phyloP scores from a whole-genome alignment of 2,113 vertebrate species.

The Axis porcinus region DNA sequence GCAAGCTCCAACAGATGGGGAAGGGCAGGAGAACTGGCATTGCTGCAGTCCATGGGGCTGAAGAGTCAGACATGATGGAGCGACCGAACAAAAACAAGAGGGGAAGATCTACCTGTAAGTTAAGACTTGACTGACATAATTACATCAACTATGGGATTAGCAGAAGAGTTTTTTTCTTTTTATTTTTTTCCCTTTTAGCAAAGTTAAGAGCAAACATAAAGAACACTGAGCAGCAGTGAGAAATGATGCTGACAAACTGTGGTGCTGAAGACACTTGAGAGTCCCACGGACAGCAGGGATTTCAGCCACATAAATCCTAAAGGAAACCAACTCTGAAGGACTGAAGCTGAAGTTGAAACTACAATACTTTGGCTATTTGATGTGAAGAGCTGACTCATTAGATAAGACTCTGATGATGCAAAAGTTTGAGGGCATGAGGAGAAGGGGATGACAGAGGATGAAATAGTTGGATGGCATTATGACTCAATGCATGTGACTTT shows the following conservation, averaged over 20 bases:
- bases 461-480: neutral
- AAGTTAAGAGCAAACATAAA: neutral
- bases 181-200: neutral
- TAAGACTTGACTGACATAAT: neutral
- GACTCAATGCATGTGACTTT: neutral
- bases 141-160: neutral
- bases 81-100: fast-evolving
- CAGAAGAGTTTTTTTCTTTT: fast-evolving
- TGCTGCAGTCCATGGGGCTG: fast-evolving
- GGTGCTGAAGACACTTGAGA: neutral
- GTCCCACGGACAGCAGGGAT: neutral
- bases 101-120: neutral
- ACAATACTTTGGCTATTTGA: neutral
- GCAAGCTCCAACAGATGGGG: neutral
- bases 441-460: neutral
- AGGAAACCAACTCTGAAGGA: neutral
- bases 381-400: fast-evolving
- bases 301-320: neutral
- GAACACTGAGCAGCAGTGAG: neutral
- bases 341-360: neutral
- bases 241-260: neutral
- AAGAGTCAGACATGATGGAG: neutral
- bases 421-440: neutral
- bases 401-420: neutral
- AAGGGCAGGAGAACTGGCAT: neutral